Percentiles rank a stretch among this genome's conserved stretches.
phyloP scores from a whole-genome alignment of 2,113 vertebrate species.

The Lasiurus cinereus region DNA sequence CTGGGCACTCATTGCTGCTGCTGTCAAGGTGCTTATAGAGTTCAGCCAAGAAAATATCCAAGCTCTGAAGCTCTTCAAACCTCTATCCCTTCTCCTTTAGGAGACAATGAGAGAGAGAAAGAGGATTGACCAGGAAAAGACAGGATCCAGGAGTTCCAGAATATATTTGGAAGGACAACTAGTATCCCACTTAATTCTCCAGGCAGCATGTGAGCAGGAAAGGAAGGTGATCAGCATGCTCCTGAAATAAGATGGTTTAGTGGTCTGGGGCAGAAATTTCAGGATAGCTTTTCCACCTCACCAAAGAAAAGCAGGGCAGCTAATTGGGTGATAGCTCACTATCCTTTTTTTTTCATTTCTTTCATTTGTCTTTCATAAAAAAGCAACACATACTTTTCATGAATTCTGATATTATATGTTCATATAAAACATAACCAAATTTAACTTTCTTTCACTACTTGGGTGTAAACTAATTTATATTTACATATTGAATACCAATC shows the following conservation, averaged over 20 bases:
- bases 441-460: slow-evolving; percentile 27
- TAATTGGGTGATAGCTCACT: background rate
- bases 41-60: slow-evolving; percentile 99
- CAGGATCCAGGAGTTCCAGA: background rate
- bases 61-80: slow-evolving; percentile 96
- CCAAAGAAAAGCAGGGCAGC: background rate
- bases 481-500: background rate
- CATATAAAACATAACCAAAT: slow-evolving; percentile 13
- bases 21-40: slow-evolving; percentile 99
- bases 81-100: accelerated
- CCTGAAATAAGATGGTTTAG: background rate
- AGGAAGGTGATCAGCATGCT: background rate
- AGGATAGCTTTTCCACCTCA: background rate
- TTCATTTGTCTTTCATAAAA: background rate
- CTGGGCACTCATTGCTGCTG: slow-evolving; percentile 99
- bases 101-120: background rate
- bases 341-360: background rate
- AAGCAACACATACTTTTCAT: background rate
- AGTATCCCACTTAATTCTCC: background rate
- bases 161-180: background rate
- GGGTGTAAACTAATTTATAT: slow-evolving; percentile 37
- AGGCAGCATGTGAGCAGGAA: background rate
- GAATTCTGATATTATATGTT: background rate
- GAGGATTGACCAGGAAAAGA: background rate
- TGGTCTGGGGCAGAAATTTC: background rate